Evolutionary conservation across 2,888 invertebrate genomes (phyloP).

Genomic region (Syrphus vitripennis): DNA sequence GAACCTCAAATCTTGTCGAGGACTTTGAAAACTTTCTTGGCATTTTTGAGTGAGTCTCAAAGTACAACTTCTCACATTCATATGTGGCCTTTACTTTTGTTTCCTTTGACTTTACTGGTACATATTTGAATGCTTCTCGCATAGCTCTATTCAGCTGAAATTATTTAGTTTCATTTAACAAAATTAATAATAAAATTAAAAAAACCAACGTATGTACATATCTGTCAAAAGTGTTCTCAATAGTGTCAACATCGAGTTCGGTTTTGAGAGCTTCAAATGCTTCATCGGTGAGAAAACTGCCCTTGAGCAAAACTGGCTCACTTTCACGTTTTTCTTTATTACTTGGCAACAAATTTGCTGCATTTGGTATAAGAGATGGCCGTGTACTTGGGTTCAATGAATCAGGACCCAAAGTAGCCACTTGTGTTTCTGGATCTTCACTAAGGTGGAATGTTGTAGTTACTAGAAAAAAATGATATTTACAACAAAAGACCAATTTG

Average conservation of each 20-base stretch:
- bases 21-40: constrained; percentile 89
- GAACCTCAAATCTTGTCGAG: constrained; percentile 88
- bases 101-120: constrained; percentile 72
- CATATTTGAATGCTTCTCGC: constrained; percentile 78
- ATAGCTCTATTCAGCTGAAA: constrained; percentile 78
- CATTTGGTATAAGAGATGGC: constrained; percentile 84
- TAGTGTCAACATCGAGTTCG: constrained; percentile 78
- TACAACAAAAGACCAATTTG: too few species aligned
- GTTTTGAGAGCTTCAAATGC: constrained; percentile 79
- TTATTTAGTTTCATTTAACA: background rate
- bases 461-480: constrained; percentile 50
- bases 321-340: constrained; percentile 76
- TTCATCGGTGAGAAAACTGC: constrained; percentile 79
- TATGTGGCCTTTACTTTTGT: constrained; percentile 39
- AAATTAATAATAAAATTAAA: background rate
- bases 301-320: constrained; percentile 80
- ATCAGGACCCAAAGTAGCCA: constrained; percentile 85
- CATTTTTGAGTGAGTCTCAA: constrained; percentile 81
- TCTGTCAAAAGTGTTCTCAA: constrained; percentile 80
- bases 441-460: constrained; percentile 78
- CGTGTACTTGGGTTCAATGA: constrained; percentile 87
- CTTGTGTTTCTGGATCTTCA: constrained; percentile 88
- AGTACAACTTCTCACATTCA: constrained; percentile 73
- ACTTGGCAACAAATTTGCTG: constrained; percentile 74
- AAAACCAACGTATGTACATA: too few species aligned